These are phyloP conservation scores for Micoletzkya japonica DNA, from an alignment of 2,888 invertebrate species.

Conservation along the genomic window DNA sequence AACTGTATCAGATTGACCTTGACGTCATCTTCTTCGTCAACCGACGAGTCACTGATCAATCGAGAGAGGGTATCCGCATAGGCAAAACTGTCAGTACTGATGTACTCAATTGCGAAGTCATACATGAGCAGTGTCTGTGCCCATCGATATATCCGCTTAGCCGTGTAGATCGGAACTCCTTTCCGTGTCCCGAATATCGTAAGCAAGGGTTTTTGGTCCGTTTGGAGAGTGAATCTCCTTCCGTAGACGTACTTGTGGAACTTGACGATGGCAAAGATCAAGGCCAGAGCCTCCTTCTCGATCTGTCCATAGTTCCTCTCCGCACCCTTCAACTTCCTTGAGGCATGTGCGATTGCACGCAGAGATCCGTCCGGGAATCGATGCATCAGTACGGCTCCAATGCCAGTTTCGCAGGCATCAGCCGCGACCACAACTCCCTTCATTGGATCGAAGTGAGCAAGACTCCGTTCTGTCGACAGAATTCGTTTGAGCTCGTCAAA, in stretches of 20 bases:
- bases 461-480: neutral
- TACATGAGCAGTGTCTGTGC: slow-evolving; percentile 29
- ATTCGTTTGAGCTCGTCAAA: neutral
- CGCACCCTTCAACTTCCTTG: slow-evolving; percentile 21
- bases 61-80: slow-evolving; percentile 30
- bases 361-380: slow-evolving; percentile 27
- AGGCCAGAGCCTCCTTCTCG: slow-evolving; percentile 33
- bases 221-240: slow-evolving; percentile 28
- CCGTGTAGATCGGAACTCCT: slow-evolving; percentile 22
- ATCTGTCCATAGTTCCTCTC: slow-evolving; percentile 32
- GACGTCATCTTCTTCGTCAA: slow-evolving; percentile 26
- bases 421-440: slow-evolving; percentile 17
- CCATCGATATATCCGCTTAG: slow-evolving; percentile 27
- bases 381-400: slow-evolving; percentile 28
- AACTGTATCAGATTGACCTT: neutral
- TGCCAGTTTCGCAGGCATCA: slow-evolving; percentile 13
- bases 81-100: slow-evolving; percentile 25
- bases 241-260: slow-evolving; percentile 33
- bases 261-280: slow-evolving; percentile 30
- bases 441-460: slow-evolving; percentile 15
- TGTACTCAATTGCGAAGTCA: slow-evolving; percentile 27
- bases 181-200: slow-evolving; percentile 31
- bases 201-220: slow-evolving; percentile 34
- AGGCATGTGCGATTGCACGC: slow-evolving; percentile 22
- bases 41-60: slow-evolving; percentile 13